Evolutionary conservation across 37 sponge, comb jelly and placozoan species (phyloP), one percentile per base, ranked within the genome.

Genomic region (Bolinopsis microptera): DNA sequence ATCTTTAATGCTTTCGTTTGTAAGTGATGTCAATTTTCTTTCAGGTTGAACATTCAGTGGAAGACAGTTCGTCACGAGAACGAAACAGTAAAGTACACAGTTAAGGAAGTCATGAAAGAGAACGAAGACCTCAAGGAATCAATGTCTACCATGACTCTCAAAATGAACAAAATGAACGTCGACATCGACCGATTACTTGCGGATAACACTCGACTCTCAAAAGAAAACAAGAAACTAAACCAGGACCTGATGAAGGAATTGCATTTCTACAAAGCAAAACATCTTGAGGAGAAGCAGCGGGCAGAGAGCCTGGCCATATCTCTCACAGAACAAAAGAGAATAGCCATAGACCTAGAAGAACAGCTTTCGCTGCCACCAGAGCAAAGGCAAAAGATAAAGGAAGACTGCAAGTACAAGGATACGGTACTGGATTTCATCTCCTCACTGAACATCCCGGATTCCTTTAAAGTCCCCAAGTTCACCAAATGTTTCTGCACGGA

Each of bases 11-110:
- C 26, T 28, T 72, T 72, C 74, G 26, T 72, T 72, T 72, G 5
- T 48, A n/a, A n/a, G n/a, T n/a, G n/a, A n/a, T n/a, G n/a, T n/a
- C n/a, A n/a, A n/a, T n/a, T n/a, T n/a, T n/a, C n/a, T n/a, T n/a
- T n/a, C 90, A 86, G 90, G 90, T 26, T 86, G 22, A 86, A 86
- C 31, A 86, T 86, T n/a, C 90, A 86, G 61, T 86, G 90, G 90
- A 86, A 86, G 90, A 86, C 90, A 40, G 90, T 86, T 0, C n/a
- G 90, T 25, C 90, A 86, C 90, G 90, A 86, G 35, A 86, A 86
- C 90, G 90, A 86, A 48, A 86, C 90, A 28, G 90, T 86, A 16
- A 86, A 86, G 26, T 86, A 33, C 90, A 86, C 90, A 48, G 90
- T 86, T 5, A 86, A 86, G 61, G 90, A 86, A 26, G 90, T 86